Evolutionary conservation across 2,888 invertebrate species (phyloP), one percentile per base, ranked within the genome.

Genomic region (Coenonympha glycerion): DNA sequence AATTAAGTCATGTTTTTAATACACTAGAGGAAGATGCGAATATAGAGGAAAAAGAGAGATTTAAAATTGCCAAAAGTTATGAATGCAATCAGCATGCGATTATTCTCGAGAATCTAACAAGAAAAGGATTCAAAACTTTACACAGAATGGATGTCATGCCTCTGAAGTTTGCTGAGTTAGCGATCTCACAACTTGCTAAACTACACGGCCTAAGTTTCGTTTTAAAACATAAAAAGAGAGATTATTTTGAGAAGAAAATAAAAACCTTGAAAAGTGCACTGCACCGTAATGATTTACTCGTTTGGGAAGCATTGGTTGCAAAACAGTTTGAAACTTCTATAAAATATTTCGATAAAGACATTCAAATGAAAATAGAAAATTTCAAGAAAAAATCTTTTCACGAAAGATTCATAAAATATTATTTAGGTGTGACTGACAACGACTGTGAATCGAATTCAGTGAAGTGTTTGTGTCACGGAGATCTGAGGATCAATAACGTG

Each of bases 91-190:
- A 54, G 4, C 61, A 71, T 46, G 63, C 67, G 3, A 68, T 79
- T 1, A 65, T 78, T 30, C 57, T 79, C 26, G 73, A 78, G 52
- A 73, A 79, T 54, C 37, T 76, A 6, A 37, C 59, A 2, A 65
- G 33, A 64, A 66, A 64, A 40, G 71, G 70, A 2, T 76, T 59
- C 39, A 59, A 47, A 11, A 64, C 65, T 0, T 19, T 53, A 0
- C 28, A 60, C 21, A 61, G 67, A 49, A 57, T 62, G 47, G 60
- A 67, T 13, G 47, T 60, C 0, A 51, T 63, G 26, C 50, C 70
- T 2, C 40, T 68, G 6, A 50, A 66, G 26, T 70, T 66, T 44
- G 64, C 66, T 1, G 57, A 66, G 49, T 9, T 59, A 6, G 51
- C 68, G 2, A 22, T 70, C 1, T 55, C 61, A 33, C 58, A 70